These are phyloP conservation scores for Ancistrus triradiatus DNA, from an alignment of 2,113 vertebrate species.

Conservation along the genomic window DNA sequence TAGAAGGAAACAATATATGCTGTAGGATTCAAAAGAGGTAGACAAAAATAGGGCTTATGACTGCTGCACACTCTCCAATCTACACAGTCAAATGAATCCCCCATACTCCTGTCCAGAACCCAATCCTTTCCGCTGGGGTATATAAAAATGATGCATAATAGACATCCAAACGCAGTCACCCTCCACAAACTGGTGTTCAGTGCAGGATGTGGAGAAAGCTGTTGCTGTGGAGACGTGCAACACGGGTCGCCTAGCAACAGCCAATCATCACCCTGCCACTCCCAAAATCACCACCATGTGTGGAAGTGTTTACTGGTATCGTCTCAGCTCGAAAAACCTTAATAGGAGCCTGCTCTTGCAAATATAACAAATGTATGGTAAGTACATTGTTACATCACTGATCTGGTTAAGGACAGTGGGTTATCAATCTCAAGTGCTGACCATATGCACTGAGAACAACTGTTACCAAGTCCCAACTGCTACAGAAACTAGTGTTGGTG, in stretches of 20 bases:
- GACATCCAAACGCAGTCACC: slow-evolving; percentile 39
- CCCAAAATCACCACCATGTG: slow-evolving; percentile 41
- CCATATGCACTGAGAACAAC: too few species aligned
- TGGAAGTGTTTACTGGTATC: slow-evolving; percentile 41
- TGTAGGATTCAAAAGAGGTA: slow-evolving; percentile 23
- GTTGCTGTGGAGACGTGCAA: slow-evolving; percentile 67
- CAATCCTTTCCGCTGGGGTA: slow-evolving; percentile 24
- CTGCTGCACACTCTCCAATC: slow-evolving; percentile 4
- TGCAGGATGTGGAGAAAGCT: slow-evolving; percentile 59
- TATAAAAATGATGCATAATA: slow-evolving; percentile 32
- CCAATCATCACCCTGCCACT: slow-evolving; percentile 60
- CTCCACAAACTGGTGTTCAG: slow-evolving; percentile 36
- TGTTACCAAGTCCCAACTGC: too few species aligned
- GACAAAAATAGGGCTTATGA: neutral
- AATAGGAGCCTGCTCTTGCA: neutral
- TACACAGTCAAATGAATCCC: slow-evolving; percentile 33
- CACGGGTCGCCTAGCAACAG: slow-evolving; percentile 69
- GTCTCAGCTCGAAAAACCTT: slow-evolving; percentile 20
- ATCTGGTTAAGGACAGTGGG: too few species aligned
- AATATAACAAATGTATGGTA: too few species aligned
- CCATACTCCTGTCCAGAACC: slow-evolving; percentile 21
- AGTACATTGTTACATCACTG: neutral
- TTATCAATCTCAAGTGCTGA: too few species aligned
- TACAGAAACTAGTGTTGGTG: too few species aligned
- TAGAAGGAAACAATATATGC: slow-evolving; percentile 40